Conservation (phyloP, 1,140 invertebrate species). For the Drosophila busckii region DNA sequence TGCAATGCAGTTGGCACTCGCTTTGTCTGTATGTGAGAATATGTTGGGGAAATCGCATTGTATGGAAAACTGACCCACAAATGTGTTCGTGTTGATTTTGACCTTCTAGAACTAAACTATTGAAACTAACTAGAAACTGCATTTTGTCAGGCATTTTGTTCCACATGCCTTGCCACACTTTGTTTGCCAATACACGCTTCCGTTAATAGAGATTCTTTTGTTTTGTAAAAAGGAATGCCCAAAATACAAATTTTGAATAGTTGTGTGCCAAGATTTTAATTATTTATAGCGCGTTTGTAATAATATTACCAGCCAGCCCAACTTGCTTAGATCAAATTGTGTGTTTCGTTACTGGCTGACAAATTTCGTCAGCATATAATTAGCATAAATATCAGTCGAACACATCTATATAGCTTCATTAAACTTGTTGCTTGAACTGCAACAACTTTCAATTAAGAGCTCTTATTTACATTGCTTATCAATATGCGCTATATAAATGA, state of each 20-base stretch:
- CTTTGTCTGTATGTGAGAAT: constrained; percentile 43
- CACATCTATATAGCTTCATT: constrained; percentile 23
- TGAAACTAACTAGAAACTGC: constrained; percentile 47
- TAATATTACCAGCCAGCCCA: too few relatives aligned
- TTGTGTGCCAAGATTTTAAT: too few relatives aligned
- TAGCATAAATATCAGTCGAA: constrained; percentile 14
- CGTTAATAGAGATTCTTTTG: too few relatives aligned
- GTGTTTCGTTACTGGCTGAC: not conserved
- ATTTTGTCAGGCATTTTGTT: constrained; percentile 59
- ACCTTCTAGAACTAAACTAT: constrained; percentile 46
- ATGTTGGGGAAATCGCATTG: constrained; percentile 39
- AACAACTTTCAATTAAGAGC: constrained; percentile 54
- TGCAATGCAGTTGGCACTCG: constrained; percentile 37
- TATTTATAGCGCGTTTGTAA: too few relatives aligned
- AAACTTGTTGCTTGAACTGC: constrained; percentile 9
- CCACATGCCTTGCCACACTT: constrained; percentile 38
- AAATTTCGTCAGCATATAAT: not conserved
- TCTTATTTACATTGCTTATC: constrained; percentile 44
- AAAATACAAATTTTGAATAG: not conserved
- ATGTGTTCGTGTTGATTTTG: constrained; percentile 56
- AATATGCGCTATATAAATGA: constrained; percentile 23
- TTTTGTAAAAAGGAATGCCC: constrained; percentile 15
- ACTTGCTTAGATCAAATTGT: too few relatives aligned
- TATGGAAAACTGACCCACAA: constrained; percentile 48
- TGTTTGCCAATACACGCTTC: constrained; percentile 31